Evolutionary conservation across 2,888 invertebrate species (phyloP), one percentile per base, ranked within the genome.

Genomic region (Acleris sparsana): DNA sequence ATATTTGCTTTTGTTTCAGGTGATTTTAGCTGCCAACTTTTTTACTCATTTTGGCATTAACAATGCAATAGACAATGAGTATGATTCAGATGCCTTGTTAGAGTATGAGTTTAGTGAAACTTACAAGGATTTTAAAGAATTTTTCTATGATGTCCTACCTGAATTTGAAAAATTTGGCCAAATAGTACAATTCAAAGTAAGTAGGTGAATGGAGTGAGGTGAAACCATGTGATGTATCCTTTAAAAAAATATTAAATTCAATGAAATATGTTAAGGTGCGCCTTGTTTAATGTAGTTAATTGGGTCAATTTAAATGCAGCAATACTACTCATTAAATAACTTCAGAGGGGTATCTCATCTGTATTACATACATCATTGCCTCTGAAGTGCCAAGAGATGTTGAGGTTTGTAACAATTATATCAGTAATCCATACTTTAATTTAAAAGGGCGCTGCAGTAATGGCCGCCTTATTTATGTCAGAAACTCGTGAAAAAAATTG

Each of bases 71-170:
- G 90, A 93, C 22, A 96, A 95, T 78, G 98, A 98, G 82, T 96
- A 96, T 84, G 97, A 96, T 63, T 95, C 95, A 63, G 98, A 98
- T 83, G 93, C 96, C 6, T 93, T 93, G 72, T 87, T 99, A 49
- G 98, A 99, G 85, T 97, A 95, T 88, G 97, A 97, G 74, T 96
- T 96, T 62, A 93, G 89, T 33, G 99, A 99, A 74, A 94, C 96
- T 7, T 95, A 97, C 68, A 93, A 93, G 57, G 95, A 97, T 77
- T 99, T 96, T 80, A 93, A 94, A 74, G 96, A 96, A 16, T 98
- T 98, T 85, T 98, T 97, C 79, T 92, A 94, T 71, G 98, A 99
- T 90, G 96, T 97, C 13, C 82, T 97, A 44, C 95, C 95, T 2
- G 98, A 99, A 88, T 94, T 99, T 80, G 94, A 96, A 79, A 94